phyloP scores from a whole-genome alignment of 2,113 vertebrate genomes.

The Telmatochromis sp. region DNA sequence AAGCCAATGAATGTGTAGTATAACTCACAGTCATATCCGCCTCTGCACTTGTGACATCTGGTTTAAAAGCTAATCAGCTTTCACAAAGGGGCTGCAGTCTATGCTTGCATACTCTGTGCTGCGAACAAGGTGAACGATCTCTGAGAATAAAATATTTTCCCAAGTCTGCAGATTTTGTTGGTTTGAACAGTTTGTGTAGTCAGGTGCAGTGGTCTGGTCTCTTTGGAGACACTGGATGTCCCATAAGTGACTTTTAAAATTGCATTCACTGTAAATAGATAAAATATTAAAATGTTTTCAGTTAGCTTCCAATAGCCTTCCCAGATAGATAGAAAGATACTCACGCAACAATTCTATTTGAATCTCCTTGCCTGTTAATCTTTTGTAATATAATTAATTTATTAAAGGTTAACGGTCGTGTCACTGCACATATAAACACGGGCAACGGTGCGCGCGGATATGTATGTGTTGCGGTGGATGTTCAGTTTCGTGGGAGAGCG shows the following conservation, averaged over 20 bases:
- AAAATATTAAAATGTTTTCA: background rate
- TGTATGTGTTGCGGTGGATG: background rate
- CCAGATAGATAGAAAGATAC: background rate
- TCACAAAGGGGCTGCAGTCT: background rate
- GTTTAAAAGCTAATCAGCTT: background rate
- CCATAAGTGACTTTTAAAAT: background rate
- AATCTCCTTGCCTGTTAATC: background rate
- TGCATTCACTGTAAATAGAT: background rate
- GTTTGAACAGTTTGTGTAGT: background rate
- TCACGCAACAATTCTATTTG: background rate
- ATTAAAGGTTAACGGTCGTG: constrained; percentile 25
- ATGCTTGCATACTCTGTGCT: background rate
- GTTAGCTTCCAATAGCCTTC: background rate
- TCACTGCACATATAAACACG: constrained; percentile 1
- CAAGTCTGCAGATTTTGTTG: background rate
- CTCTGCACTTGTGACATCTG: background rate
- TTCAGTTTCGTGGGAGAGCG: background rate
- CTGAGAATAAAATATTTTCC: background rate
- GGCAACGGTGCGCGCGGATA: background rate
- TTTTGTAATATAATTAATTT: background rate
- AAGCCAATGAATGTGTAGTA: background rate
- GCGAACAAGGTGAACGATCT: background rate
- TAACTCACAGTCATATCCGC: background rate
- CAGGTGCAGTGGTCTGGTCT: background rate
- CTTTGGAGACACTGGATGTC: background rate